A percentile compares a stretch with the other conserved stretches of the same genome.
Conservation (phyloP, 1,140 invertebrate species). For the Ceratosolen solmsi region DNA sequence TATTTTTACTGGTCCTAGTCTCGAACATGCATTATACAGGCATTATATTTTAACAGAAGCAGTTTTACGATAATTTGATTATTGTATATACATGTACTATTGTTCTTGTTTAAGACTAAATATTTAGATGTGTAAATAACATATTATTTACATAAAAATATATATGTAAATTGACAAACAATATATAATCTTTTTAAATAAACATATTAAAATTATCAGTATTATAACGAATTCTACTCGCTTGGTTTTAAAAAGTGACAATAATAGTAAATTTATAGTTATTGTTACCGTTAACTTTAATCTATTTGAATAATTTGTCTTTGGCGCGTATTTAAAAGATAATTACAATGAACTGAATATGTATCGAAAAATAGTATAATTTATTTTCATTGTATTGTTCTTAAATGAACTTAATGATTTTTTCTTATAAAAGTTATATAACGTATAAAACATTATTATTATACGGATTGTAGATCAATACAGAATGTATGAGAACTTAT, state of each 20-base stretch:
- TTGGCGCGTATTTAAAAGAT: too few relatives aligned
- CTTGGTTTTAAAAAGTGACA: background rate
- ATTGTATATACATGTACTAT: background rate
- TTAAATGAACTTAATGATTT: too few relatives aligned
- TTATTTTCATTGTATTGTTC: too few relatives aligned
- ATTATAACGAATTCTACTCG: background rate
- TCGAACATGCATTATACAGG: background rate
- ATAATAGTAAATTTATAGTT: background rate
- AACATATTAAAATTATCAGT: background rate
- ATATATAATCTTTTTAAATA: background rate
- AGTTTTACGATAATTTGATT: constrained; percentile 37
- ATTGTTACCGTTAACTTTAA: background rate
- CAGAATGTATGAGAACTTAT: too few relatives aligned
- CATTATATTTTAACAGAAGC: constrained; percentile 33
- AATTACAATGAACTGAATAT: too few relatives aligned
- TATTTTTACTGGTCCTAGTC: constrained; percentile 14
- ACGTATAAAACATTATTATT: too few relatives aligned
- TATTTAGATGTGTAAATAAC: background rate
- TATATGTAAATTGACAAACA: background rate
- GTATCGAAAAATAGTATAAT: too few relatives aligned
- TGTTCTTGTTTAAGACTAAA: background rate
- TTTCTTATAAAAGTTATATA: too few relatives aligned
- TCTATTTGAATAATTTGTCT: background rate
- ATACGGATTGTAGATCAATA: too few relatives aligned
- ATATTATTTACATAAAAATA: background rate